phyloP scores from a whole-genome alignment of 1,140 invertebrate species.

The Bombyx mori region ASM3026992v2 NC_085107.1:14222001-14222500 shows the following conservation, averaged over 20 bases:
- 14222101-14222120: slow-evolving; percentile 51
- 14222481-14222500: too few relatives aligned
- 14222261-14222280: slow-evolving; percentile 26
- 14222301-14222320: not conserved
- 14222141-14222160: slow-evolving; percentile 33
- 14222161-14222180: slow-evolving; percentile 48
- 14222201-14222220: slow-evolving; percentile 44
- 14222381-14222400: too few relatives aligned
- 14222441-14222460: too few relatives aligned
- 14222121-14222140: slow-evolving; percentile 43
- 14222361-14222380: too few relatives aligned
- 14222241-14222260: slow-evolving; percentile 31
- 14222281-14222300: not conserved
- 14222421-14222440: too few relatives aligned
- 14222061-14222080: slow-evolving; percentile 53
- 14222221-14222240: slow-evolving; percentile 35
- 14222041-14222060: slow-evolving; percentile 11
- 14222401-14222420: too few relatives aligned
- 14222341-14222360: too few relatives aligned
- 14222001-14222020: too few relatives aligned
- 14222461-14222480: too few relatives aligned
- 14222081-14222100: slow-evolving; percentile 42
- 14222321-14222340: too few relatives aligned
- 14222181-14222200: slow-evolving; percentile 51
- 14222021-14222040: not conserved